Evolutionary conservation across 2,113 vertebrate species (phyloP).

Genomic region (Myotis brandtii): DNA sequence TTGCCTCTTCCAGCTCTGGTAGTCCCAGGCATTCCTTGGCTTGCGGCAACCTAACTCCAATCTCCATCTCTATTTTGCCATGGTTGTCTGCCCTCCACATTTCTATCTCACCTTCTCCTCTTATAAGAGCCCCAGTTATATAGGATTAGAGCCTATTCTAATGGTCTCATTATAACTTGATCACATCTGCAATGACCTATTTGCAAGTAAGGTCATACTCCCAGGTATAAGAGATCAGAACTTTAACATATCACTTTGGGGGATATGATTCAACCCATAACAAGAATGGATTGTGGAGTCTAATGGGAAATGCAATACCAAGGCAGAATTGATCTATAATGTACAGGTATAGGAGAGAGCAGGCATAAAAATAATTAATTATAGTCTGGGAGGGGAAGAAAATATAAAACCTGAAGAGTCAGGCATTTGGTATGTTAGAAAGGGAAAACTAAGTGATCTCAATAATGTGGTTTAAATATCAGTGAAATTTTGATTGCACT

Average conservation of each 20-base stretch:
- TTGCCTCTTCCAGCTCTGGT: background rate
- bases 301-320: background rate
- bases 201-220: background rate
- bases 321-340: rapidly evolving
- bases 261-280: background rate
- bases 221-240: background rate
- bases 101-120: background rate
- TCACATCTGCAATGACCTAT: background rate
- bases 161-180: background rate
- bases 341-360: rapidly evolving
- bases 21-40: background rate
- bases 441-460: background rate
- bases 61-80: background rate
- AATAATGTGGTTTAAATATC: background rate
- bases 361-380: background rate
- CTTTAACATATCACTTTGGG: background rate
- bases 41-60: rapidly evolving
- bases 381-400: background rate
- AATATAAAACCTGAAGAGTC: background rate
- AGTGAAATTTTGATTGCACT: background rate
- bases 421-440: background rate
- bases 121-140: background rate
- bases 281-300: background rate
- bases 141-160: background rate
- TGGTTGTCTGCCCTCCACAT: too few relatives aligned